These are phyloP conservation scores for Aphidius colemani DNA, from an alignment of 2,888 invertebrate genomes.

Conservation along the genomic window DNA sequence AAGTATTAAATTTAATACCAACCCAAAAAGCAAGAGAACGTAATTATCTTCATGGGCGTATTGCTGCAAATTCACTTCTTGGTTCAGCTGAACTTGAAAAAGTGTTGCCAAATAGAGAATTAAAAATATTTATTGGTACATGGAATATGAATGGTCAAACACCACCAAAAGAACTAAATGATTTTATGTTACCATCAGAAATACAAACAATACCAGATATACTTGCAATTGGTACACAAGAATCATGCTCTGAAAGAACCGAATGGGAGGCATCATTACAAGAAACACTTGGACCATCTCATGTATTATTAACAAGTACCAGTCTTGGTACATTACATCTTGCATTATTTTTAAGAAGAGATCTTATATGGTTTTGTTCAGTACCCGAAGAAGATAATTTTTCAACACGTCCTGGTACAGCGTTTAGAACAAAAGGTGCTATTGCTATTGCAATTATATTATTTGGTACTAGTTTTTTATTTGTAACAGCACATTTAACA, in stretches of 20 bases:
- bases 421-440: constrained; percentile 93
- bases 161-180: constrained; percentile 82
- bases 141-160: constrained; percentile 97
- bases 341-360: constrained; percentile 84
- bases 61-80: constrained; percentile 80
- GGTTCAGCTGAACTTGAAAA: constrained; percentile 85
- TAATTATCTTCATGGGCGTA: constrained; percentile 79
- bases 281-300: constrained; percentile 90
- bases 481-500: constrained; percentile 93
- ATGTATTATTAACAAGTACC: constrained; percentile 72
- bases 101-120: constrained; percentile 82
- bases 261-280: constrained; percentile 92
- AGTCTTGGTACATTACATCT: constrained; percentile 79
- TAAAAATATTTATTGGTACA: constrained; percentile 87
- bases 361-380: constrained; percentile 96
- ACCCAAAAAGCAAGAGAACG: constrained; percentile 81
- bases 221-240: constrained; percentile 91
- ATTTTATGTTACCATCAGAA: constrained; percentile 85
- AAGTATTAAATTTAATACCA: constrained; percentile 80
- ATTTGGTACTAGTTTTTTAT: constrained; percentile 94
- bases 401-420: constrained; percentile 87
- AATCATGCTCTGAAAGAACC: constrained; percentile 83
- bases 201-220: constrained; percentile 88
- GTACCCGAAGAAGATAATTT: constrained; percentile 86
- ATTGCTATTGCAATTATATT: constrained; percentile 90